Conservation (phyloP, 2,797 vertebrate genomes). For the Xyrichtys novacula region DNA sequence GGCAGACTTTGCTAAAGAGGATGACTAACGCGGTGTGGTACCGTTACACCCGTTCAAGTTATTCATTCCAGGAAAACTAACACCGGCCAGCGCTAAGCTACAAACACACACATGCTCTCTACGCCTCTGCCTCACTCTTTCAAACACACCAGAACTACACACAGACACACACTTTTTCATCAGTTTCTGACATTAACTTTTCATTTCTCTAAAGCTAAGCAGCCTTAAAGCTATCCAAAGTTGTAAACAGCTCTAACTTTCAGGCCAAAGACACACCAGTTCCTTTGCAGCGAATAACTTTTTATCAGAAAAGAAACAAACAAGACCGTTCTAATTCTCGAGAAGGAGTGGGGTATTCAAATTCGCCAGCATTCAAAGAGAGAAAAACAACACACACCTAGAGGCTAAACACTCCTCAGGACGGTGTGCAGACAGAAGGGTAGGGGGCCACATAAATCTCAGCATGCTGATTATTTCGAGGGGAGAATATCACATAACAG, state of each 20-base stretch:
- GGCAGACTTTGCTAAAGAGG: constrained; percentile 66
- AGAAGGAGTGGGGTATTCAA: constrained; percentile 28
- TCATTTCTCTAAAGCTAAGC: constrained; percentile 52
- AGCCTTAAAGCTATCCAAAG: constrained; percentile 43
- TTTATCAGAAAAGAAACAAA: constrained; percentile 56
- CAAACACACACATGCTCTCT: constrained; percentile 38
- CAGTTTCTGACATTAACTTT: constrained; percentile 55
- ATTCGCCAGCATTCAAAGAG: constrained; percentile 43
- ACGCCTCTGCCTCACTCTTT: constrained; percentile 1
- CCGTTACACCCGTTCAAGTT: constrained; percentile 71
- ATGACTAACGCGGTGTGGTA: constrained; percentile 71
- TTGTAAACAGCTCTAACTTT: constrained; percentile 33
- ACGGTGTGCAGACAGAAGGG: constrained; percentile 54
- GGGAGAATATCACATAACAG: constrained; percentile 81
- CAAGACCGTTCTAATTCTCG: constrained; percentile 41
- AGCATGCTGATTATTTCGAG: constrained; percentile 78
- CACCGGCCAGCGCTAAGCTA: constrained; percentile 68
- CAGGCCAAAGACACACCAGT: constrained; percentile 35
- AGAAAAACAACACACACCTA: constrained; percentile 40
- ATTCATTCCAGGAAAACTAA: constrained; percentile 82
- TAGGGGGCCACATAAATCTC: constrained; percentile 70
- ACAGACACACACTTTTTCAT: constrained; percentile 30
- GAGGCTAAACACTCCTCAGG: constrained; percentile 52
- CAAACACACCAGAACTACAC: constrained; percentile 32
- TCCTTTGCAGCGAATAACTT: constrained; percentile 51